A percentile compares a stretch with the other conserved stretches of the same genome.
Evolutionary conservation across 2,113 vertebrate species (phyloP).

Genomic region (Malurus elegans): DNA sequence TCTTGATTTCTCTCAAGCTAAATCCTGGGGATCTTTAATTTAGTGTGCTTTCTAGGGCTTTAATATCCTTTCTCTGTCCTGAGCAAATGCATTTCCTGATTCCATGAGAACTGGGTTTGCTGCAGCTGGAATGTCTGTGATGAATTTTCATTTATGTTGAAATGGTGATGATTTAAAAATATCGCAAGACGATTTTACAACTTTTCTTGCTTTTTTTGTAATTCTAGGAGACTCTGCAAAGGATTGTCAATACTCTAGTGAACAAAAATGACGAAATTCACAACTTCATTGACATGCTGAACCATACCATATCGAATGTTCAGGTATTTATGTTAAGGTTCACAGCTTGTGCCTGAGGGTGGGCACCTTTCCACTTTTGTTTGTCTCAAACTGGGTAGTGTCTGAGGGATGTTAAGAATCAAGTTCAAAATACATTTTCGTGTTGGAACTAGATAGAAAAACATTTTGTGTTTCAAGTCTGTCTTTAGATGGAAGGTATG

Average conservation of each 20-base stretch:
- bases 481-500: neutral
- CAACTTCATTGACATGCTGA: constrained; percentile 86
- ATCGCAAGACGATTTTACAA: neutral
- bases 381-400: neutral
- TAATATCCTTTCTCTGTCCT: neutral
- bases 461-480: neutral
- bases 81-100: neutral
- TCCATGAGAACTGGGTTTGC: neutral
- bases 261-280: constrained; percentile 93
- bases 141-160: neutral
- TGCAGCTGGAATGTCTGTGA: neutral
- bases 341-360: neutral
- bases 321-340: constrained; percentile 76
- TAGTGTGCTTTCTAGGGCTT: neutral
- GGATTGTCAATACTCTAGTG: constrained; percentile 88
- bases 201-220: neutral
- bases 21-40: neutral
- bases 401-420: neutral
- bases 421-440: neutral
- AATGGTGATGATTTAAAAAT: neutral
- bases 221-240: constrained; percentile 87
- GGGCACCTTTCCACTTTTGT: neutral
- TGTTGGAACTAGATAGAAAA: neutral
- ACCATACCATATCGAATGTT: constrained; percentile 80
- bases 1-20: neutral